Base-by-base conservation (phyloP, 2,113 vertebrate species). In the Atrichornis clamosus region DNA sequence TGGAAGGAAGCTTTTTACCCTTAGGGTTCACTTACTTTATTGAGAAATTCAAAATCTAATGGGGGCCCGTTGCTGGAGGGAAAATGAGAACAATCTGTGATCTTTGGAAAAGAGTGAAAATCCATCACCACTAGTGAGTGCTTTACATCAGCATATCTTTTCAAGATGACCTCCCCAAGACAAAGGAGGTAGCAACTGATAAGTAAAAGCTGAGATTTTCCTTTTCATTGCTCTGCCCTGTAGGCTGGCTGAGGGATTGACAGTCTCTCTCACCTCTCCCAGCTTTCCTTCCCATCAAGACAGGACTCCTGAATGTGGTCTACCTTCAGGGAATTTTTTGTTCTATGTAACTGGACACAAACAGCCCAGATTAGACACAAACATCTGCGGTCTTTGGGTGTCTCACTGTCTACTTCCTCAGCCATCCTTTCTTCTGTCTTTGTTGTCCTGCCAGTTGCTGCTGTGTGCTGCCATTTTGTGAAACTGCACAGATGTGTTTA, bases 61-160 rank as follows among this genome's bases (percentile, higher is more conserved):
- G 52, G 84, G 35, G 23, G 9, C 28, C 41, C 47, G 24, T 37
- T 55, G 80, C 77, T 78, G 24, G 33, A 83, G 67, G 88, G 73
- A 86, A 92, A 96, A 94, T 13, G 27, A 70, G 46, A 90, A 63
- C 81, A 86, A 84, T 86, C 79, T 77, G 28, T 42, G 35, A 44
- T 84, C 30, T 84, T 92, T 80, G n/a, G 55, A 88, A 95, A 87
- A 90, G 41, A 81, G n/a, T 89, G 78, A 83, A 90, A 91, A 93
- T 69, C 62, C 20, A 47, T 77, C 67, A 82, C 16, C 52, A 35
- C 37, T 46, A 52, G 50, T 27, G 81, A 92, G 59, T 55, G 49
- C 24, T 85, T 95, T 53, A 44, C 33, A 78, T 79, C 65, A 76
- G 49, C 37, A 17, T 58, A 39, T 58, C 69, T 96, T 89, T 94